Base-by-base conservation (phyloP, 2,113 vertebrate species). In the Urocitellus parryii region DNA sequence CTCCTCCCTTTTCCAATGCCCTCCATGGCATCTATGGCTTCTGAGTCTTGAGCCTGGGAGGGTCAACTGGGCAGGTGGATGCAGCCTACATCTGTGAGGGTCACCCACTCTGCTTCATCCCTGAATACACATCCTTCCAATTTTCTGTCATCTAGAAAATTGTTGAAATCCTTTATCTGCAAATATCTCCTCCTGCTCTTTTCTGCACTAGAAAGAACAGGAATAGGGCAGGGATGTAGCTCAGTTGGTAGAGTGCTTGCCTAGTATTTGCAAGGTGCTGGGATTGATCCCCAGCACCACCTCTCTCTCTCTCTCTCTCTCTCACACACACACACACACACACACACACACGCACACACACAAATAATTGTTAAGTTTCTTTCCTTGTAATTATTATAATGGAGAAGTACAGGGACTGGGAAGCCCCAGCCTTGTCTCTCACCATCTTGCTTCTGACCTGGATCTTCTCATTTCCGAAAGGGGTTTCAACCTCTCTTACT, bases 111-210 rank as follows among this genome's bases (percentile, higher is more conserved):
- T 37, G 6, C 39, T 42, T 16, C 20, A 24, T 39, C 63, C 29
- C 22, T 32, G 5, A 88, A 24, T 12, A 42, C 7, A 34, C 10
- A 53, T 16, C 42, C 63, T 77, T n/a, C 2, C 2, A 14, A 32
- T 88, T 51, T 88, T 51, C 61, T 78, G 61, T 67, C 79, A 78
- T 61, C 65, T 53, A 82, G 48, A 92, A 65, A 48, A 48, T 16
- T 32, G 48, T 76, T 61, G 34, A 80, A 84, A 72, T 82, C n/a
- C 76, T 81, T 87, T 76, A n/a, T 91, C 65, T 80, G 16, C 34
- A 74, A 29, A 48, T 65, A 12, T 53, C 39, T 70, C 20, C 89
- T 16, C 27, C 77, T 58, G 20, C 42, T 61, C 22, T 90, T 65
- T 58, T 56, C 45, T 51, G 24, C 20, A 16, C 5, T 32, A 5